phyloP scores from a whole-genome alignment of 2,888 invertebrate genomes.

The Micropterix aruncella region DNA sequence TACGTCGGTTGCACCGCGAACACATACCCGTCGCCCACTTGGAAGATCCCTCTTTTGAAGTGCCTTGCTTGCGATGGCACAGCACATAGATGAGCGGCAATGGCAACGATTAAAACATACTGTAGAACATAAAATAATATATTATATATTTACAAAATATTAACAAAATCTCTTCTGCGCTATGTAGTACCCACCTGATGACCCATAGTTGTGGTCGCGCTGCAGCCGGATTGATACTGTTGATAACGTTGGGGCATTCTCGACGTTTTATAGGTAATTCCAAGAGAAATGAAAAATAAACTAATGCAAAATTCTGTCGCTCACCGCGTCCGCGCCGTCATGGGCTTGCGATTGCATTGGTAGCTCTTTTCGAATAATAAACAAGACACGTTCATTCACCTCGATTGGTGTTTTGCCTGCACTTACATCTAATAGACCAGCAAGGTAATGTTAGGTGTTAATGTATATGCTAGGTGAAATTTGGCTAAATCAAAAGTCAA shows the following conservation, averaged over 20 bases:
- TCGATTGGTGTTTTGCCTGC: too few relatives aligned
- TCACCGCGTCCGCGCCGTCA: background rate
- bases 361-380: too few relatives aligned
- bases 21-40: background rate
- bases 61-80: too few relatives aligned
- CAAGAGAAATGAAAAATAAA: background rate
- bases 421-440: too few relatives aligned
- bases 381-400: too few relatives aligned
- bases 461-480: too few relatives aligned
- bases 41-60: background rate
- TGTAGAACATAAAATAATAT: too few relatives aligned
- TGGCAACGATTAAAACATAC: background rate
- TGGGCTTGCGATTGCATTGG: background rate
- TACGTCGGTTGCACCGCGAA: background rate
- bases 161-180: too few relatives aligned
- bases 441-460: too few relatives aligned
- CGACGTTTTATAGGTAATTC: background rate
- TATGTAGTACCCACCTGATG: background rate
- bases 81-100: background rate
- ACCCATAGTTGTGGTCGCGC: background rate
- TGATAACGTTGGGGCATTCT: background rate
- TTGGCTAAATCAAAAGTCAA: too few relatives aligned
- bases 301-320: too few relatives aligned
- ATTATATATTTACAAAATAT: too few relatives aligned
- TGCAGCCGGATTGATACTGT: background rate